Evolutionary conservation across 2,113 vertebrate species (phyloP).

Genomic region (Eretmochelys imbricata): DNA sequence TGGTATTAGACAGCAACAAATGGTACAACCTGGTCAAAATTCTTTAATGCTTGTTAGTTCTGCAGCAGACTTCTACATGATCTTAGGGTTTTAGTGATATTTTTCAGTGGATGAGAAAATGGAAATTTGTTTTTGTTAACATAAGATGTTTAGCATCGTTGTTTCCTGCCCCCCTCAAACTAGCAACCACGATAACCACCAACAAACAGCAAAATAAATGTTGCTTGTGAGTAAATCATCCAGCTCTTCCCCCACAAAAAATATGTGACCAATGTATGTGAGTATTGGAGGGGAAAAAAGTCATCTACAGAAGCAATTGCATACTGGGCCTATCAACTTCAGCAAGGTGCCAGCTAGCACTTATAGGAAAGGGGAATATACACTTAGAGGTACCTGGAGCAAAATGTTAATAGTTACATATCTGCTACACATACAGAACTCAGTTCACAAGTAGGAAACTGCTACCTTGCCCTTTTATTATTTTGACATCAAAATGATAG

Average conservation of each 20-base stretch:
- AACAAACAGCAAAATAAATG: neutral
- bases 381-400: neutral
- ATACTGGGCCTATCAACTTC: neutral
- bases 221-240: neutral
- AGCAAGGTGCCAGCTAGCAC: neutral
- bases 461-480: accelerated
- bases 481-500: neutral
- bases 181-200: neutral
- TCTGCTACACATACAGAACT: neutral
- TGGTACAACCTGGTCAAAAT: slow-evolving; percentile 15
- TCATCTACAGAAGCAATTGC: neutral
- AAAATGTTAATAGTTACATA: neutral
- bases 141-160: neutral
- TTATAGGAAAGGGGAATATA: neutral
- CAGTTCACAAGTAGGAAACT: neutral
- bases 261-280: neutral
- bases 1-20: slow-evolving; percentile 48
- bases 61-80: neutral
- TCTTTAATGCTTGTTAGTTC: slow-evolving; percentile 28
- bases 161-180: neutral
- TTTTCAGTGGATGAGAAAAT: neutral
- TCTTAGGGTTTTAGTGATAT: neutral
- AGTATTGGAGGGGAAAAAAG: neutral
- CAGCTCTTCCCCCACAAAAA: neutral
- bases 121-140: neutral